Evolutionary conservation across 2,888 invertebrate genomes (phyloP).

Genomic region (Euzetes globulus): DNA sequence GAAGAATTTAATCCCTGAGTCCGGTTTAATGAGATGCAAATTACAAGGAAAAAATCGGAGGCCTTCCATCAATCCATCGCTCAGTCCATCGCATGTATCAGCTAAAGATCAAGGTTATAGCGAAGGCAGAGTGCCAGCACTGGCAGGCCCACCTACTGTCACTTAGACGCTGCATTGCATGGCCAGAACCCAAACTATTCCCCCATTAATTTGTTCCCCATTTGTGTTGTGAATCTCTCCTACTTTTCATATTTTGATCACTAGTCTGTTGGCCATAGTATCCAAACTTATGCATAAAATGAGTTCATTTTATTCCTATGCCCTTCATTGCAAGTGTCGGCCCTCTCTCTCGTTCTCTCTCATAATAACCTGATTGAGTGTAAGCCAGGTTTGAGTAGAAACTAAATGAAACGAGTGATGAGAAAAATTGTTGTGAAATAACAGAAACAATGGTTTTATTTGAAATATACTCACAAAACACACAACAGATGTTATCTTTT

Average conservation of each 20-base stretch:
- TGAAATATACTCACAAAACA: slow-evolving; percentile 3
- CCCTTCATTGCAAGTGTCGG: background rate
- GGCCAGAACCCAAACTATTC: background rate
- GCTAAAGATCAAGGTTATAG: slow-evolving; percentile 9
- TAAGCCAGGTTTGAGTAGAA: slow-evolving; percentile 26
- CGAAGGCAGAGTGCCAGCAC: background rate
- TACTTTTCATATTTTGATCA: slow-evolving; percentile 18
- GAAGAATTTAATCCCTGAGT: slow-evolving; percentile 25
- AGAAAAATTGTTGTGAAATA: slow-evolving; percentile 27
- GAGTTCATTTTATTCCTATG: background rate
- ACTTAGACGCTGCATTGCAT: background rate
- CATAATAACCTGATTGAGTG: slow-evolving; percentile 16
- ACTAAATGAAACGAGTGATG: slow-evolving; percentile 11
- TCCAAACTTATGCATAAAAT: slow-evolving; percentile 20
- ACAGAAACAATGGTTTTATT: slow-evolving; percentile 18
- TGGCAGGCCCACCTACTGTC: slow-evolving; percentile 26
- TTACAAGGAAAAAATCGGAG: slow-evolving; percentile 20
- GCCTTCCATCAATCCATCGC: slow-evolving; percentile 20
- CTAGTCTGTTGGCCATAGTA: background rate
- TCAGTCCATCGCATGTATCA: slow-evolving; percentile 15
- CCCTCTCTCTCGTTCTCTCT: background rate
- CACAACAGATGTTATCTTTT: slow-evolving; percentile 29
- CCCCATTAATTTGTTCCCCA: background rate
- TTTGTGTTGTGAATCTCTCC: background rate
- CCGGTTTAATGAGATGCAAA: slow-evolving; percentile 27